A percentile compares a stretch with the other conserved stretches of the same genome.
These are phyloP conservation scores for Siniperca chuatsi DNA, from an alignment of 2,113 vertebrate genomes.

Conservation along the genomic window DNA sequence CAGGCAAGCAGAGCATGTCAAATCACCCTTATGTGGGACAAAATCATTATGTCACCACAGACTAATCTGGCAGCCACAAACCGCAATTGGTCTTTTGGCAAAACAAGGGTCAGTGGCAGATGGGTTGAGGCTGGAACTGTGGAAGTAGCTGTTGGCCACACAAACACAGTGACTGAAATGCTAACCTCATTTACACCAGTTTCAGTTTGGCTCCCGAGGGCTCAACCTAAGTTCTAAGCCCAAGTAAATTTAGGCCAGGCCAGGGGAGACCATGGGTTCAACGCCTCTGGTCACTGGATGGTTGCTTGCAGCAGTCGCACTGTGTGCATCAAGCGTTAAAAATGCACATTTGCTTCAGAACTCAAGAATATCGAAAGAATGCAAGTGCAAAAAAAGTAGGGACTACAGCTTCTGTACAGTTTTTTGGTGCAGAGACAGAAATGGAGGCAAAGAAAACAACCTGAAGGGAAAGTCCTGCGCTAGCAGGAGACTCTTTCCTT, in stretches of 20 bases:
- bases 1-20: conserved; percentile 74
- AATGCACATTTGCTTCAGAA: conserved; percentile 60
- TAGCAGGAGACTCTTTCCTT: conserved; percentile 2
- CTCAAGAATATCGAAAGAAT: conserved; percentile 30
- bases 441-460: conserved; percentile 24
- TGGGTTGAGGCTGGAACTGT: conserved; percentile 50
- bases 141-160: conserved; percentile 49
- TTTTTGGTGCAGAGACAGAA: conserved; percentile 38
- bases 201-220: conserved; percentile 42
- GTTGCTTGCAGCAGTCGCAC: conserved; percentile 47
- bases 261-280: conserved; percentile 51
- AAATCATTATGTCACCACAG: conserved; percentile 77
- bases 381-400: conserved; percentile 2
- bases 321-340: conserved; percentile 39
- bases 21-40: conserved; percentile 75
- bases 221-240: conserved; percentile 48
- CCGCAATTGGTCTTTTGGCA: conserved; percentile 71
- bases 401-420: conserved; percentile 2
- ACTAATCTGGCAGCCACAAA: conserved; percentile 68
- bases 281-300: conserved; percentile 31
- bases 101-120: conserved; percentile 67
- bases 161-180: conserved; percentile 50
- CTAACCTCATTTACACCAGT: conserved; percentile 65
- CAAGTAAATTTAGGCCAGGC: conserved; percentile 68
- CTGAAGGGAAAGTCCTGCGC: background rate